A percentile compares a stretch with the other conserved stretches of the same genome.
Conservation (phyloP, 2,888 invertebrate species). For the Chalcosyrphus nemorum region DNA sequence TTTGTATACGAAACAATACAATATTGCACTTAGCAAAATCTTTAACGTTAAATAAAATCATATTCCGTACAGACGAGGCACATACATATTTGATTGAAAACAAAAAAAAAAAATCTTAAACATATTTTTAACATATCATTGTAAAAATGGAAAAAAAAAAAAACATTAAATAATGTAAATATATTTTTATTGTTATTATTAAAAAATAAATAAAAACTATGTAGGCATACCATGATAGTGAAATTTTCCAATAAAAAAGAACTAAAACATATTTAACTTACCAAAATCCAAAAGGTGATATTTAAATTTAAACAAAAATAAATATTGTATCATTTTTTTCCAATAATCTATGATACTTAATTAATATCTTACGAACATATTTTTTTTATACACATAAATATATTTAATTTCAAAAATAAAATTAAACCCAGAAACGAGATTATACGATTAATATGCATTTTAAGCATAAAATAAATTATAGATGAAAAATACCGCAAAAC, state of each 20-base stretch:
- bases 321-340: conserved; percentile 17
- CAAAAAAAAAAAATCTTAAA: conserved; percentile 65
- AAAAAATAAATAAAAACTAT: conserved; percentile 27
- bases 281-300: conserved; percentile 72
- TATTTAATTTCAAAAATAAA: not conserved
- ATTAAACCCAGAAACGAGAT: conserved; percentile 11
- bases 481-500: conserved; percentile 7
- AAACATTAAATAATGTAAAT: conserved; percentile 70
- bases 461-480: conserved; percentile 25
- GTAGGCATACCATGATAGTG: conserved; percentile 58
- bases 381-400: conserved; percentile 6
- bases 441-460: conserved; percentile 55
- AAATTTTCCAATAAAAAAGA: conserved; percentile 58
- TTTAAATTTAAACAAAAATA: conserved; percentile 45
- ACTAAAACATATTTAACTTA: conserved; percentile 57
- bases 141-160: conserved; percentile 64
- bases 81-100: conserved; percentile 75
- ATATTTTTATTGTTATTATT: conserved; percentile 54
- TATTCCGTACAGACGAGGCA: conserved; percentile 68
- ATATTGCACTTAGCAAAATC: conserved; percentile 56
- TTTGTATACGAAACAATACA: conserved; percentile 78
- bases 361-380: not conserved
- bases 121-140: conserved; percentile 75
- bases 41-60: conserved; percentile 61
- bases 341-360: conserved; percentile 47